Conservation (phyloP, 2,888 invertebrate genomes). For the Lepidochrysops patricia region DNA sequence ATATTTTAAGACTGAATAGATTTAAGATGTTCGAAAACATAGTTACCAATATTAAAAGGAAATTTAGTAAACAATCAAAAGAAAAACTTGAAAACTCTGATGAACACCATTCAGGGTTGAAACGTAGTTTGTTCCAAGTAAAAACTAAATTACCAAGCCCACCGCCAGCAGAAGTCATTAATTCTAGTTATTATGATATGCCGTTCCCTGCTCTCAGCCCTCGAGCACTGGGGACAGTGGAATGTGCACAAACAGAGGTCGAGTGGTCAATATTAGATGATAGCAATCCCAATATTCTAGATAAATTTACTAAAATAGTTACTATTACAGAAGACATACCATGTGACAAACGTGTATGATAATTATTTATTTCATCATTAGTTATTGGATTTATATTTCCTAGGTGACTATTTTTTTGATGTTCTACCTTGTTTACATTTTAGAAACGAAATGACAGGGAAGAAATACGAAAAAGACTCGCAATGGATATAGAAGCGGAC, state of each 20-base stretch:
- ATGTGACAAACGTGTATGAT: conserved; percentile 1
- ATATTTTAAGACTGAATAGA: conserved; percentile 57
- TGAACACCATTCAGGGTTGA: conserved; percentile 46
- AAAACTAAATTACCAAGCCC: conserved; percentile 49
- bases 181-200: conserved; percentile 43
- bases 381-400: conserved; percentile 3
- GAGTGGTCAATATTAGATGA: conserved; percentile 73
- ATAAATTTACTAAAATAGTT: conserved; percentile 64
- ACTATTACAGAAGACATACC: conserved; percentile 36
- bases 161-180: conserved; percentile 30
- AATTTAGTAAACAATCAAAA: conserved; percentile 51
- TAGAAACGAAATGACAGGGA: conserved; percentile 94
- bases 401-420: conserved; percentile 1
- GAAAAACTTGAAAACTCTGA: conserved; percentile 38
- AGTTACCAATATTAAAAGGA: conserved; percentile 57
- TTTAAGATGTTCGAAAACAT: conserved; percentile 64
- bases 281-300: conserved; percentile 60
- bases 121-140: conserved; percentile 48
- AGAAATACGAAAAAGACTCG: conserved; percentile 90
- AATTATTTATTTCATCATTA: not conserved
- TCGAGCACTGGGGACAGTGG: conserved; percentile 64
- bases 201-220: conserved; percentile 60
- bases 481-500: conserved; percentile 87
- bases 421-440: conserved; percentile 33
- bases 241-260: conserved; percentile 61